Conservation (phyloP, 2,797 vertebrate species). For the Dicrostonyx torquatus region DNA sequence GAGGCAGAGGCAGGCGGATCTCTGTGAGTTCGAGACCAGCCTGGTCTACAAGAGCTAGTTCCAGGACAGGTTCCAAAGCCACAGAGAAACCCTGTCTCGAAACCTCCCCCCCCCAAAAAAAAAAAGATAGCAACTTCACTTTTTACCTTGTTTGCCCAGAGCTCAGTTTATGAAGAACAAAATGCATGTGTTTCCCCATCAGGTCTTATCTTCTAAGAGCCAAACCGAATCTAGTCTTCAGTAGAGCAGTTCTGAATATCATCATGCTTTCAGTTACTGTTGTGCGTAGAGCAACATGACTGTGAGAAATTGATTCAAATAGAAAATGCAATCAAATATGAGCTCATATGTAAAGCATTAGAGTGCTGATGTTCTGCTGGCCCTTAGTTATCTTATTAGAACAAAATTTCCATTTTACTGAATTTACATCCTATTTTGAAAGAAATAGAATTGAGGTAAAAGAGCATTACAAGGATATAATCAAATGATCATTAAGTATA, state of each 20-base stretch:
- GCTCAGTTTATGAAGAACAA: background rate
- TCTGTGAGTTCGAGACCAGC: too few relatives aligned
- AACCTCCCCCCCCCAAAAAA: too few relatives aligned
- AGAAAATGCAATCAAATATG: background rate
- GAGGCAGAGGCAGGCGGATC: too few relatives aligned
- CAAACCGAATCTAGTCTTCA: constrained; percentile 7
- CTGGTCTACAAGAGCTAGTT: too few relatives aligned
- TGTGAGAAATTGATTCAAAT: constrained; percentile 18
- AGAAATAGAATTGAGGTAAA: background rate
- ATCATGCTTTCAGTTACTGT: background rate
- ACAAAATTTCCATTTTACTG: background rate
- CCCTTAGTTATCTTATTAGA: background rate
- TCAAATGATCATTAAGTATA: background rate
- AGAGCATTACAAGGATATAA: background rate
- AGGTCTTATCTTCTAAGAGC: background rate
- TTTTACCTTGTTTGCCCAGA: background rate
- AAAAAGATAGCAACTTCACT: background rate
- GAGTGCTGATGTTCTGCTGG: background rate
- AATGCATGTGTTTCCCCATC: background rate
- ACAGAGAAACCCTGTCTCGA: too few relatives aligned
- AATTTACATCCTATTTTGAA: constrained; percentile 8
- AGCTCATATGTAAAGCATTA: background rate
- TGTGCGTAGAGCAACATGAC: background rate
- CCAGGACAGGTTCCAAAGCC: too few relatives aligned
- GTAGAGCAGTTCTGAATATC: background rate